Base-by-base conservation (phyloP, 1,140 invertebrate species). In the Leptinotarsa undecemlineata region DNA sequence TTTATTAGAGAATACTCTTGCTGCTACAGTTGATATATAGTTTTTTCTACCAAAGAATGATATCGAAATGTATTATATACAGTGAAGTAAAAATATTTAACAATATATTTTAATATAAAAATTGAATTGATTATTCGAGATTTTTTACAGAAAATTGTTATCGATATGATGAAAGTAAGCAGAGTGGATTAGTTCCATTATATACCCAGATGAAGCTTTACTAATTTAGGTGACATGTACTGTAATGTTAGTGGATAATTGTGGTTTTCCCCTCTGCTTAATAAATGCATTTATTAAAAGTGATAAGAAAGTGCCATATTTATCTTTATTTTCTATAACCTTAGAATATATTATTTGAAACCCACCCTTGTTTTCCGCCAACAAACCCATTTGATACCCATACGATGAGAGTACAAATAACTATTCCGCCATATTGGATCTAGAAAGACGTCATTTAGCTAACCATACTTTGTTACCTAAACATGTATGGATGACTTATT, bases 31-130 rank as follows among this genome's bases (percentile, higher is more conserved):
- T 42, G 11, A 11, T 42, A 15, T 57, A 57, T 17, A 57, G 51
- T 57, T 57, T 57, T 57, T 57, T 57, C n/a, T 57, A 57, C 51
- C 51, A 57, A 57, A 57, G 51, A 57, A 57, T 57, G 15, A 57
- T 57, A 57, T 57, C n/a, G 51, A 19, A 57, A 57, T 57, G 51
- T 17, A 57, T 57, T 4, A 57, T 17, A n/a, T 57, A 57, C 51
- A 57, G 15, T 57, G 4, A 57, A 57, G n/a, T 15, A 57, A 57
- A 42, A 42, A 42, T 42, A 42, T 42, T 3, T 4, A 42, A 42
- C 8, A 42, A 57, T 57, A 57, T 57, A 57, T 57, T 57, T 57
- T 57, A 57, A 17, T 57, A 57, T 19, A 4, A 19, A 57, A 57
- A 57, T 17, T 19, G n/a, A 57, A n/a, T n/a, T 57, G 51, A n/a